Conservation (phyloP, 2,888 invertebrate genomes). For the Drosophila imparisetae region DNA sequence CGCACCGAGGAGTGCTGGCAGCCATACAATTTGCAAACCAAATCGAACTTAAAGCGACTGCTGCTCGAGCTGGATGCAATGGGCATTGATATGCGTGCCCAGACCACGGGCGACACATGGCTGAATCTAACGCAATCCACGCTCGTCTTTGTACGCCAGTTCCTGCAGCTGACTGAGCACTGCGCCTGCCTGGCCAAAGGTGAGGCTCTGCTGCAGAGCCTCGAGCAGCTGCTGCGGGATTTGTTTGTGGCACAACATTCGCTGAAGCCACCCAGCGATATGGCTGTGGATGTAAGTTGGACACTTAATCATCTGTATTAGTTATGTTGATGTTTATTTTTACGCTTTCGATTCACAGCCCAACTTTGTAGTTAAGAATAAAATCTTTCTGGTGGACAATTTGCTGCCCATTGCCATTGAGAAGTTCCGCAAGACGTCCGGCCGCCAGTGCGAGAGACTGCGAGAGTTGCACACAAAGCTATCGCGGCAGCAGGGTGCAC, state of each 20-base stretch:
- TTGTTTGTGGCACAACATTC: conserved; percentile 83
- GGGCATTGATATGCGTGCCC: conserved; percentile 83
- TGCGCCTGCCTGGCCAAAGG: conserved; percentile 84
- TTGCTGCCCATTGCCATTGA: conserved; percentile 82
- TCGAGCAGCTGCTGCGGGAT: conserved; percentile 81
- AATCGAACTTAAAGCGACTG: conserved; percentile 83
- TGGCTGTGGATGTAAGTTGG: conserved; percentile 83
- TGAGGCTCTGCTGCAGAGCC: conserved; percentile 80
- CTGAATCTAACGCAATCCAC: conserved; percentile 84
- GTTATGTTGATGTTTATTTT: background rate
- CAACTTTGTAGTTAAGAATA: conserved; percentile 84
- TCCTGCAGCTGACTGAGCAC: conserved; percentile 82
- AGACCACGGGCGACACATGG: conserved; percentile 85
- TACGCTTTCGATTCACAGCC: conserved; percentile 69
- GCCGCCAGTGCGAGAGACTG: conserved; percentile 77
- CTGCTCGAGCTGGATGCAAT: conserved; percentile 82
- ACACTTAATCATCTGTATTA: background rate
- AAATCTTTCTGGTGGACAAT: conserved; percentile 82
- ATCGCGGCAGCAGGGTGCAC: conserved; percentile 76
- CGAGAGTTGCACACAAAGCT: conserved; percentile 74
- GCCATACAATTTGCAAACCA: conserved; percentile 84
- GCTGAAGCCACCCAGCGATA: conserved; percentile 79
- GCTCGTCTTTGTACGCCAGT: conserved; percentile 83
- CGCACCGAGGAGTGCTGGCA: conserved; percentile 85
- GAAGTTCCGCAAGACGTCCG: conserved; percentile 82